Evolutionary conservation across 1,140 invertebrate genomes (phyloP), one percentile per base, ranked within the genome.

Genomic region (Lerema accius): DNA sequence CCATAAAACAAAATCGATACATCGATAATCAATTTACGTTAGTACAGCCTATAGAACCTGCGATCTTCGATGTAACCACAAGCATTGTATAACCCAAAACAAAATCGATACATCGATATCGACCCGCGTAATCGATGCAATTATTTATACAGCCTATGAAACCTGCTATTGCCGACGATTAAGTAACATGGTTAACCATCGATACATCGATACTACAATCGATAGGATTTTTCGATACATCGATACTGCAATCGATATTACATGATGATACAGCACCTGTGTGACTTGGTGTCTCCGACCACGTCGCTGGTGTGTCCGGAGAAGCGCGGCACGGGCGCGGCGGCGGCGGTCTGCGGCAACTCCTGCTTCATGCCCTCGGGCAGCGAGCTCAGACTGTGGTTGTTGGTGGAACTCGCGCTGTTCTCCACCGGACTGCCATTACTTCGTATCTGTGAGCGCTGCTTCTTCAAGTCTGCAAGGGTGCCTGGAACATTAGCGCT

Each of bases 381-480:
- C 67, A 89, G 66, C 1, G 86, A 89, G 14, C 71, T 87, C 13
- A 89, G 56, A 49, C 86, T 89, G 68, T 88, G 86, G 48, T 82
- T 89, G 59, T 84, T 88, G 0, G 86, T 85, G 0, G 88, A 86
- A 7, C 73, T 70, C 19, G 83, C 17, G 43, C 84, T 87, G 58
- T 74, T 89, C 62, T 92, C 91, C 3, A 89, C 85, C 0, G 91
- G 90, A 63, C 89, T 91, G 6, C 91, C 92, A 71, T 94, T 94
- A 60, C 94, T 95, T 66, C 96, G 92, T 75, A 95, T 96, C 69
- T 96, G 95, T 7, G 96, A 94, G 63, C 97, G 92, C 82, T 97
- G 96, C 79, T 97, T 97, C 91, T 98, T 98, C 78, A 98, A 91
- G 87, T 98, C 97, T 26, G 96, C 95, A 64, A 98, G 93, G 16